These are phyloP conservation scores for Megalopta genalis DNA, from an alignment of 1,140 invertebrate genomes.

Conservation along the genomic window DNA sequence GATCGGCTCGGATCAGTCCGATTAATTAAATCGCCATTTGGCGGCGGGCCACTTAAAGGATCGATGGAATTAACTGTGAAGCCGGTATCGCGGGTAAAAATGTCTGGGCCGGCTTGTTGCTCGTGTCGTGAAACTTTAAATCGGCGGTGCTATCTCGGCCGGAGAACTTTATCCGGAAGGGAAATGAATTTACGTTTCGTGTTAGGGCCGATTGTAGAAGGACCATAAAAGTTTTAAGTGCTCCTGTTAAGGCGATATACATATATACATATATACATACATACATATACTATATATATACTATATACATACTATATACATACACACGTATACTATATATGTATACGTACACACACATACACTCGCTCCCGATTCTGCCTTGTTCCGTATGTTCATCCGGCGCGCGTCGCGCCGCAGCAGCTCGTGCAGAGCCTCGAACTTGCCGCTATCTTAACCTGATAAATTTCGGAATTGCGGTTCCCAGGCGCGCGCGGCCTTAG, in stretches of 20 bases:
- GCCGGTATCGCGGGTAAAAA: neutral
- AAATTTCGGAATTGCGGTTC: conserved; percentile 32
- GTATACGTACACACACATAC: too few relatives aligned
- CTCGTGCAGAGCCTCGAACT: conserved; percentile 6
- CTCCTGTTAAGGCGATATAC: conserved; percentile 24
- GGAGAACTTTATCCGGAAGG: conserved; percentile 35
- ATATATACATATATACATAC: too few relatives aligned
- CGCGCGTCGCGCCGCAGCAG: too few relatives aligned
- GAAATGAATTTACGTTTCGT: conserved; percentile 48
- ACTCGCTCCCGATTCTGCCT: neutral
- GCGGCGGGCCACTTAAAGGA: too few relatives aligned
- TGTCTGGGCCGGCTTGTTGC: neutral
- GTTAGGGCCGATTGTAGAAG: conserved; percentile 38
- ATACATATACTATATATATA: too few relatives aligned
- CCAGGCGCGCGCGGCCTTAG: conserved; percentile 6
- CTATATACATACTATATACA: too few relatives aligned
- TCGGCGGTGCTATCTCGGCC: conserved; percentile 1
- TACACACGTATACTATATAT: too few relatives aligned
- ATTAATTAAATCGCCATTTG: too few relatives aligned
- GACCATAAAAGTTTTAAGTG: conserved; percentile 40
- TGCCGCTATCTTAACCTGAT: conserved; percentile 39
- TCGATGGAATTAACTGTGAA: too few relatives aligned
- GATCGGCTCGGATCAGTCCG: too few relatives aligned
- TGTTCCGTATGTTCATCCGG: conserved; percentile 8
- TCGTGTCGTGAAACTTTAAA: conserved; percentile 31